phyloP scores from a whole-genome alignment of 1,140 invertebrate species.

The Pseudomyrmex dendroicus region DNA sequence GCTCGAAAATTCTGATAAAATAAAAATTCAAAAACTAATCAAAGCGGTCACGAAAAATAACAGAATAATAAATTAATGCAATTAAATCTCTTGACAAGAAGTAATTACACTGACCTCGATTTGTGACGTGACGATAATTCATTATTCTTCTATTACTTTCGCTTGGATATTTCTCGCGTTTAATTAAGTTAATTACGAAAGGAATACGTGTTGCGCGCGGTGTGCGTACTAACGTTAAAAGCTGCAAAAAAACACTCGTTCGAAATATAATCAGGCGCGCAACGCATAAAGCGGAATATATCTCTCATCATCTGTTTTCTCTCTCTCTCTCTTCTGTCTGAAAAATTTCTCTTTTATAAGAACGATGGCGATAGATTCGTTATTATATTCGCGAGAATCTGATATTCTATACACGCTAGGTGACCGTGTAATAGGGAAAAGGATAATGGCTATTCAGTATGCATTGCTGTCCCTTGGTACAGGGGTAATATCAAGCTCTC shows the following conservation, averaged over 20 bases:
- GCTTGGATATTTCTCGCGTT: constrained; percentile 7
- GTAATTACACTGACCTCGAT: no score
- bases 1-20: no score
- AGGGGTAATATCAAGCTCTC: constrained; percentile 77
- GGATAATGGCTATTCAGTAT: constrained; percentile 83
- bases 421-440: constrained; percentile 82
- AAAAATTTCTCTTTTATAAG: constrained; percentile 58
- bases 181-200: not conserved
- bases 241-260: not conserved
- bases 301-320: not conserved
- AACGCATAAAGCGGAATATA: not conserved
- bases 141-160: not conserved
- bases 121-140: not conserved
- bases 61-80: no score
- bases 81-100: no score
- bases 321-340: not conserved
- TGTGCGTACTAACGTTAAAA: not conserved
- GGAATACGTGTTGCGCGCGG: not conserved
- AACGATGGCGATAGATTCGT: constrained; percentile 79
- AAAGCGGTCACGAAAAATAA: no score
- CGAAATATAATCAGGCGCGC: not conserved
- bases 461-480: constrained; percentile 82
- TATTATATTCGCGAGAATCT: constrained; percentile 79
- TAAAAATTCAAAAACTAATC: no score
- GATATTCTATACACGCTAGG: constrained; percentile 80